Conservation (phyloP, 2,113 vertebrate genomes). For the Symphodus melops region DNA sequence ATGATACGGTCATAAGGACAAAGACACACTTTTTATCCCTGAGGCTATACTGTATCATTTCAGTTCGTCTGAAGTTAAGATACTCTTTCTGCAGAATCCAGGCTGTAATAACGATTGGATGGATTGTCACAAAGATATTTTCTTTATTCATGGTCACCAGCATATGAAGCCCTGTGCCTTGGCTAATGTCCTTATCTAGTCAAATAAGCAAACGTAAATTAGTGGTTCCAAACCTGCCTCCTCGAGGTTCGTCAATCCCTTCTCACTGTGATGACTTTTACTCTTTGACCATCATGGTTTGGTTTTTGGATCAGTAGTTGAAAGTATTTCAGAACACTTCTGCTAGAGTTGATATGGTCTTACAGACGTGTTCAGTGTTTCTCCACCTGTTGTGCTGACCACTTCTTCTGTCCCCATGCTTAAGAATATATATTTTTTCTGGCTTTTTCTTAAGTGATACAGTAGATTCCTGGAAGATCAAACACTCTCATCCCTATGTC, state of each 20-base stretch:
- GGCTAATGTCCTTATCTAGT: too few species aligned
- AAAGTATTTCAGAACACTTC: too few species aligned
- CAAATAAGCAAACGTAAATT: too few species aligned
- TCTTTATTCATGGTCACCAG: background rate
- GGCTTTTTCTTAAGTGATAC: background rate
- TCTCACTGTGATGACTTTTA: too few species aligned
- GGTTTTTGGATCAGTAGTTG: too few species aligned
- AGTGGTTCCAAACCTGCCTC: too few species aligned
- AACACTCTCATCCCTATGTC: background rate
- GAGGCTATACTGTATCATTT: background rate
- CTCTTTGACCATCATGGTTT: too few species aligned
- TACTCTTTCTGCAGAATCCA: background rate
- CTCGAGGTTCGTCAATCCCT: too few species aligned
- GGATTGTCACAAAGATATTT: background rate
- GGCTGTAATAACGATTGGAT: background rate
- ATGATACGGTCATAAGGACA: conserved; percentile 29
- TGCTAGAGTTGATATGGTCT: conserved; percentile 23
- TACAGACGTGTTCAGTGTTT: conserved; percentile 15
- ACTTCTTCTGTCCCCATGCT: background rate
- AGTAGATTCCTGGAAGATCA: conserved; percentile 9
- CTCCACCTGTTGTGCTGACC: conserved; percentile 11
- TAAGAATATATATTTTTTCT: background rate
- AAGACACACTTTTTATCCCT: conserved; percentile 16
- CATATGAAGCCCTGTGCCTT: background rate
- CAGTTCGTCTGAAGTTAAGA: background rate